Evolutionary conservation across 2,888 invertebrate species (phyloP).

Genomic region (Papilio demoleus): DNA sequence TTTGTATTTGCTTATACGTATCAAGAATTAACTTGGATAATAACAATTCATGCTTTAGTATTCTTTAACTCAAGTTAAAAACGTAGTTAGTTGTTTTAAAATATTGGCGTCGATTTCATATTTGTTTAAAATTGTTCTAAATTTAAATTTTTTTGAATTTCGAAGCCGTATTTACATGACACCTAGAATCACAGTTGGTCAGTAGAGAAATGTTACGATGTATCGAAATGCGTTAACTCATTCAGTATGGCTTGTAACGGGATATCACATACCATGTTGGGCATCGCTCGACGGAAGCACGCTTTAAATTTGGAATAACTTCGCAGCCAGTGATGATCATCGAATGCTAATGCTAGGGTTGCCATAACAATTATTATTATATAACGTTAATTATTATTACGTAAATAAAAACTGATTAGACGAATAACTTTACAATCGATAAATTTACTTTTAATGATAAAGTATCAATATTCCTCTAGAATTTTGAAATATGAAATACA

Average conservation of each 20-base stretch:
- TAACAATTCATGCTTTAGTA: too few species aligned
- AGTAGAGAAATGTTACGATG: constrained; percentile 1
- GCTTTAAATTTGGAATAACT: constrained; percentile 67
- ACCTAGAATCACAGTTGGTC: neutral
- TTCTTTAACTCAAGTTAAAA: too few species aligned
- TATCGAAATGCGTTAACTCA: constrained; percentile 20
- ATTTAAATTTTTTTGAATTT: neutral
- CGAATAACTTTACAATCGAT: too few species aligned
- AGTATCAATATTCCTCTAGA: too few species aligned
- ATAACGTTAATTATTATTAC: neutral
- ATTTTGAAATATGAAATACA: too few species aligned
- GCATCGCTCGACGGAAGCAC: constrained; percentile 60
- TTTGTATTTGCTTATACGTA: too few species aligned
- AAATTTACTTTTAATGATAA: too few species aligned
- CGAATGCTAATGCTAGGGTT: constrained; percentile 58
- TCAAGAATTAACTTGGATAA: too few species aligned
- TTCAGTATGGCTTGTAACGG: constrained; percentile 44
- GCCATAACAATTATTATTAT: neutral
- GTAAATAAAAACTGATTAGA: constrained; percentile 7
- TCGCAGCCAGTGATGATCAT: constrained; percentile 57
- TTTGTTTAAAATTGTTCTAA: too few species aligned
- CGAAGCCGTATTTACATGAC: neutral
- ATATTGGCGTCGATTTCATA: too few species aligned
- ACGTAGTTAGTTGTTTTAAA: too few species aligned
- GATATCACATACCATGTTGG: constrained; percentile 54